Evolutionary conservation across 2,797 vertebrate genomes (phyloP), one percentile per base, ranked within the genome.

Genomic region (Diplodus puntazzo): DNA sequence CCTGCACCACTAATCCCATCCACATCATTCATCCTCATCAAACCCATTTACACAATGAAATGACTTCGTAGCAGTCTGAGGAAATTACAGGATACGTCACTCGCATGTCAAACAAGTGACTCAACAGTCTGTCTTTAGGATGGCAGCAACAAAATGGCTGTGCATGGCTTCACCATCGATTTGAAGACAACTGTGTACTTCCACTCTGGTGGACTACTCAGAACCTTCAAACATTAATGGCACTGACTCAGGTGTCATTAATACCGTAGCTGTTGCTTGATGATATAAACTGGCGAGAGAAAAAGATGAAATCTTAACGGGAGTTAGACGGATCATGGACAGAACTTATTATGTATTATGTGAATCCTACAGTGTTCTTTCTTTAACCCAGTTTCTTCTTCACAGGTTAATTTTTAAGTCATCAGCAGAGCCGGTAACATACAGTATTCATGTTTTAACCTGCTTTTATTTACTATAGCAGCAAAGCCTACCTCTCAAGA

Each of bases 221-320:
- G 89, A 79, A 71, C 75, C 93, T 94, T 95, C 94, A 95, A 82
- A 49, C 2, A 79, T 94, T 94, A 95, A 94, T 92, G 89, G 50
- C 73, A 16, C 83, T 27, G 50, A 60, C 66, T 77, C 57, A 23
- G 30, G 76, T 69, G 89, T 54, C 89, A 92, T 95, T 95, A 94
- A 95, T 87, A 49, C 42, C 65, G 69, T 23, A 66, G 80, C 84
- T 84, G 73, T 57, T 73, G 88, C 69, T 80, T 77, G 59, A 45
- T 75, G 77, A 81, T 60, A 20, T 11, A 52, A 66, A 39, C 9
- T 1, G 2, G 48, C 1, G 10, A 20, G 6, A 12, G 39, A 34
- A 46, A 34, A 48, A 23, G 0, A 10, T 50, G 11, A 62, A 42
- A 45, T 20, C 49, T 43, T 61, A 11, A 39, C 34, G n/a, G 46